Base-by-base conservation (phyloP, 2,797 vertebrate species). In the Enteromius argenteus region DNA sequence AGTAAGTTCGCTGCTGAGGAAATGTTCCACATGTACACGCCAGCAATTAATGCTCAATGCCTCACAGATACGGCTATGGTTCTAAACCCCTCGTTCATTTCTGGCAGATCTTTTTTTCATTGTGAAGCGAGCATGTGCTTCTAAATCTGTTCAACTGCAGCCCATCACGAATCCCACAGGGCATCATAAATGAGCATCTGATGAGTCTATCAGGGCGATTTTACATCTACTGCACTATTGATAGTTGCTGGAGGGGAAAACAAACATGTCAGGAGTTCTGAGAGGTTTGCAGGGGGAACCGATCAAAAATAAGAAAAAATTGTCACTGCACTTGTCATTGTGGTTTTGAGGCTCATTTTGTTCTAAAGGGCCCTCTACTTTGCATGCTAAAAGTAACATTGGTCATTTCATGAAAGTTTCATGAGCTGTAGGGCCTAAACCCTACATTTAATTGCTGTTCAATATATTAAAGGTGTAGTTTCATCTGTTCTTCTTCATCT, bases 21-120 rank as follows among this genome's bases (percentile, higher is more conserved):
- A 73, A 72, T 73, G 30, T 56, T 46, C 72, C 35, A 53, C 62
- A 56, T 32, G 72, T 30, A 56, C 35, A 68, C 2, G n/a, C 32
- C 72, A 21, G 62, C 62, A 69, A 83, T 77, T 83, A 68, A 77
- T 58, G 62, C 35, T 32, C 27, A n/a, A 42, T 42, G 23, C 62
- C 73, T 76, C 35, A 76, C 49, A 56, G 35, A 68, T 76, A 53
- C 19, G 35, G 32, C n/a, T 37, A 7, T 75, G 4, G 23, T 4
- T 49, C 14, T 35, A 46, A 58, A 21, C 53, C n/a, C 17, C 23
- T 44, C 23, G 4, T 60, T 81, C 21, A 82, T 74, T 64, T 73
- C 42, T 23, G 56, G 74, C 53, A 9, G 53, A 76, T 76, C 35
- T 39, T 76, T 76, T 60, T 76, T 39, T 82, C 30, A 82, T 23